Evolutionary conservation across 2,113 vertebrate species (phyloP).

Genomic region (Spheniscus mendiculus): DNA sequence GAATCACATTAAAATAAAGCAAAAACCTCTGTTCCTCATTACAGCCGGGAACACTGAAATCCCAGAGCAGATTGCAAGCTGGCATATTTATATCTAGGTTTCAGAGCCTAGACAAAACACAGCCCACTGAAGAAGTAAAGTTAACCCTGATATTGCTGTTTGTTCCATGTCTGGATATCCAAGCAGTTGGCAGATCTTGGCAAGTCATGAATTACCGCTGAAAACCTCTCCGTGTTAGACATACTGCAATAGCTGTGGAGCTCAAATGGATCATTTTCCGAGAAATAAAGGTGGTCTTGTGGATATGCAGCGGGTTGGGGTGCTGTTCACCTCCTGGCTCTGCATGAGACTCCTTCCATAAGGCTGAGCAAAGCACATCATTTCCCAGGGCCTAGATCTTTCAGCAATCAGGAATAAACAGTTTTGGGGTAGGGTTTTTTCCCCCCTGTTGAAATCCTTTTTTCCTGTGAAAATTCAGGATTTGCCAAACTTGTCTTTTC

Average conservation of each 20-base stretch:
- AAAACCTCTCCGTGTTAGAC: neutral
- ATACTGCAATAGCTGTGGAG: neutral
- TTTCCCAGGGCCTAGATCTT: neutral
- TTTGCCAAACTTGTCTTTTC: neutral
- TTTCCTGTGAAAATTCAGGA: neutral
- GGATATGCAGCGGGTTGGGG: neutral
- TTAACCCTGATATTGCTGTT: neutral
- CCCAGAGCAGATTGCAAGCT: slow-evolving; percentile 27
- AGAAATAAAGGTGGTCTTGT: neutral
- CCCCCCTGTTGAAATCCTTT: neutral
- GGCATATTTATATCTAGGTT: slow-evolving; percentile 44
- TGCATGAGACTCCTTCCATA: neutral
- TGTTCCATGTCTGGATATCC: neutral
- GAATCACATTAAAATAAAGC: neutral
- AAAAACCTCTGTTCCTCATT: slow-evolving; percentile 22
- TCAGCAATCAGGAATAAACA: neutral
- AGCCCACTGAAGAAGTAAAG: neutral
- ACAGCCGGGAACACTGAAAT: slow-evolving; percentile 39
- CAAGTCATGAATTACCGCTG: neutral
- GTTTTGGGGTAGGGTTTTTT: neutral
- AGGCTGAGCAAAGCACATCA: neutral
- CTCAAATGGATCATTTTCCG: neutral
- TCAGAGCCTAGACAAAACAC: slow-evolving; percentile 57
- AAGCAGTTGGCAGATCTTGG: neutral
- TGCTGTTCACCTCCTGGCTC: neutral